These are phyloP conservation scores for Coregonus suidteri DNA, from an alignment of 2,797 vertebrate species.

Conservation along the genomic window DNA sequence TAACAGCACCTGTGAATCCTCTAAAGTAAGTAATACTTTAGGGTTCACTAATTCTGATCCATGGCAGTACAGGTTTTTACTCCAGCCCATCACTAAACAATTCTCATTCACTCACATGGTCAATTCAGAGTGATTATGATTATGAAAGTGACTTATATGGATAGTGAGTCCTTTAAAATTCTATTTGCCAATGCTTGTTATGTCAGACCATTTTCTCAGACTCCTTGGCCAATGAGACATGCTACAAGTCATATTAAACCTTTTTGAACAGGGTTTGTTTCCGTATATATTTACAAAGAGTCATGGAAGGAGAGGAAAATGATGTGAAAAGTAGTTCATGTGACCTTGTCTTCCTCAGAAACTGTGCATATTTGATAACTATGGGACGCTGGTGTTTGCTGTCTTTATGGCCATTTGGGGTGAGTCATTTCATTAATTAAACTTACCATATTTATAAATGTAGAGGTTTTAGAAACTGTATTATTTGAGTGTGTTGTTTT, in stretches of 20 bases:
- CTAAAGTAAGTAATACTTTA: slow-evolving; percentile 80
- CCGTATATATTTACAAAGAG: neutral
- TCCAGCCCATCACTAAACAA: neutral
- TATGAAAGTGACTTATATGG: neutral
- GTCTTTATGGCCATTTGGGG: slow-evolving; percentile 97
- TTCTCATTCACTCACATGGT: neutral
- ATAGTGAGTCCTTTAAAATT: no score
- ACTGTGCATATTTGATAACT: slow-evolving; percentile 95
- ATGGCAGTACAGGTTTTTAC: neutral
- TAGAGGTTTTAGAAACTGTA: neutral
- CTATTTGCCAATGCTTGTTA: no score
- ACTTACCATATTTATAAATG: neutral
- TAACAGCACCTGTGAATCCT: slow-evolving; percentile 89
- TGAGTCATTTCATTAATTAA: slow-evolving; percentile 67
- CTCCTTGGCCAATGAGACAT: no score
- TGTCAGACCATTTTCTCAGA: no score
- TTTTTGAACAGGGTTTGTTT: neutral
- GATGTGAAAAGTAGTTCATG: neutral
- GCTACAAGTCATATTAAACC: no score
- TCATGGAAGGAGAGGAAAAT: no score
- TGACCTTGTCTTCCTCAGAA: slow-evolving; percentile 76
- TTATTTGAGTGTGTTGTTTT: no score
- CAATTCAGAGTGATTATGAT: neutral
- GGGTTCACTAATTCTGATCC: neutral
- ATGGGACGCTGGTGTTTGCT: slow-evolving; percentile 91